Base-by-base conservation (phyloP, 2,888 invertebrate species). In the Acleris holmiana region DNA sequence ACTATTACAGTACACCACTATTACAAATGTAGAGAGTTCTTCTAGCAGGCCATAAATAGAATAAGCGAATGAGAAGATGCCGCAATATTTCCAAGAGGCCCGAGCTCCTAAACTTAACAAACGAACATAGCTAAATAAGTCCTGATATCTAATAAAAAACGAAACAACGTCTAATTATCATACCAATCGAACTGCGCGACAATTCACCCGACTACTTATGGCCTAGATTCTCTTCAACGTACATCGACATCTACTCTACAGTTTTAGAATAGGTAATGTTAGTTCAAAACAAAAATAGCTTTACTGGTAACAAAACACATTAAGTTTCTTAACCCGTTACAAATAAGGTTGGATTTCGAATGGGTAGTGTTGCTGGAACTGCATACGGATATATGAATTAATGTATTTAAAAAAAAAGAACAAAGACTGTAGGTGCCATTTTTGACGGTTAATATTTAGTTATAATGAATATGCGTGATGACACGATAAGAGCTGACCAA, bases 401-500 rank as follows among this genome's bases (percentile, higher is more conserved):
- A 55, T 59, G 55, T 46, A 35, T 50, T 53, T 62, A 68, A 68
- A 70, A 72, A 72, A 71, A 73, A 73, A 23, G 57, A 69, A 76
- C 77, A 73, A 77, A 78, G 69, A 73, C 69, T 69, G 73, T 54
- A 13, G 61, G 59, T 47, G 40, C 75, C 79, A 61, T 68, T 76
- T 76, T 74, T 69, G 60, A 69, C 67, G 47, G 25, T 23, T 57
- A 55, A 67, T 70, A 71, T 72, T 70, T 67, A 68, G 67, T 69
- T 68, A 66, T 71, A 62, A 53, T 58, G 57, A 67, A 63, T 69
- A 69, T 72, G 66, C 62, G 68, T 64, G 79, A 77, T 78, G 71
- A 65, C 68, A 73, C 58, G 78, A 76, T 77, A 79, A 78, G 71
- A 74, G 70, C 53, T 68, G 69, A 58, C 72, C 68, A 73, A 75